phyloP scores from a whole-genome alignment of 2,113 vertebrate genomes.

The Chaetodon auriga region DNA sequence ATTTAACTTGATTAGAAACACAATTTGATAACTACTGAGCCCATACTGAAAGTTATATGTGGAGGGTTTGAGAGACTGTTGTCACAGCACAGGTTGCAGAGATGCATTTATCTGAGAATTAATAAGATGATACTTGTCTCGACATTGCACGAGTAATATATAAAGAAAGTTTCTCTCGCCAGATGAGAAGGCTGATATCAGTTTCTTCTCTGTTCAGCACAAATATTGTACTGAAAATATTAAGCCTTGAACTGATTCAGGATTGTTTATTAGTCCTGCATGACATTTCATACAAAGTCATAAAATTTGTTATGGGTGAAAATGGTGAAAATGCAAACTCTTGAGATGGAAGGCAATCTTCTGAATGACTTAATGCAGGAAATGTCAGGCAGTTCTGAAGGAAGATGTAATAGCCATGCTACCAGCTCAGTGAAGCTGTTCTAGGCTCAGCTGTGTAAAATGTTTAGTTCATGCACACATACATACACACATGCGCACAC shows the following conservation, averaged over 20 bases:
- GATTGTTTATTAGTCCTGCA: neutral
- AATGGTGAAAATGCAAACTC: neutral
- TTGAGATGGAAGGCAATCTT: neutral
- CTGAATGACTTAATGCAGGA: neutral
- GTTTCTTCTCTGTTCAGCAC: neutral
- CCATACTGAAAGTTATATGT: neutral
- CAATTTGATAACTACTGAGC: slow-evolving; percentile 13
- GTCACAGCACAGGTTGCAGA: neutral
- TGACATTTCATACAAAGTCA: neutral
- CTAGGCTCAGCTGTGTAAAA: neutral
- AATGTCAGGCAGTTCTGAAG: neutral
- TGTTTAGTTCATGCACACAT: too few species aligned
- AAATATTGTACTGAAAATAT: too few species aligned
- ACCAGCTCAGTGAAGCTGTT: neutral
- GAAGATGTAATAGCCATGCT: neutral
- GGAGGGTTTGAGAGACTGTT: neutral
- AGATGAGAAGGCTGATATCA: neutral
- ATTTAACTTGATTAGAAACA: slow-evolving; percentile 24
- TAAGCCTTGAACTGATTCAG: neutral
- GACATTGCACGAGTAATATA: neutral
- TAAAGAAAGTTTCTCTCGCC: neutral
- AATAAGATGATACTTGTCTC: neutral
- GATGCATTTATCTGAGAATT: neutral
- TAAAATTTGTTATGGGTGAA: neutral
- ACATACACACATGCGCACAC: too few species aligned